Conservation (phyloP, 2,888 invertebrate species). For the Zygaena filipendulae region DNA sequence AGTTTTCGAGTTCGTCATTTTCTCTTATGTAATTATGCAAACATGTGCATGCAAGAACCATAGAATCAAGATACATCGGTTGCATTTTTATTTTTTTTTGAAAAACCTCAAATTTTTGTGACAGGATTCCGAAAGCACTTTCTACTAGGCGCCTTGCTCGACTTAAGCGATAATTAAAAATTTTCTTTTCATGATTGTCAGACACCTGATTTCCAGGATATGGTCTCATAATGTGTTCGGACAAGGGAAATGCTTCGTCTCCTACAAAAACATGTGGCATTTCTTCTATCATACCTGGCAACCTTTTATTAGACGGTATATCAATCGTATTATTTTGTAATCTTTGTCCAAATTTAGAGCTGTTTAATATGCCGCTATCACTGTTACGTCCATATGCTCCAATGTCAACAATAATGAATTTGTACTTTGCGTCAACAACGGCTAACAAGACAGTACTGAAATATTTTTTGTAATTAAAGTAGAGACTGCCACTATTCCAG, state of each 20-base stretch:
- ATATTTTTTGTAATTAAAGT: constrained; percentile 16
- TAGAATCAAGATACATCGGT: constrained; percentile 11
- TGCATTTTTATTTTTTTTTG: constrained; percentile 13
- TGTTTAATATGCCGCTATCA: constrained; percentile 14
- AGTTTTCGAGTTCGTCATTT: constrained; percentile 10
- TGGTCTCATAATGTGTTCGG: too few relatives aligned
- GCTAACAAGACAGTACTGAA: constrained; percentile 16
- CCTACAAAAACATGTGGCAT: constrained; percentile 23
- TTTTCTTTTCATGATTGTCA: constrained; percentile 13
- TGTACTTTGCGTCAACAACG: constrained; percentile 14
- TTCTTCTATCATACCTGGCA: too few relatives aligned
- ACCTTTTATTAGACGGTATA: constrained; percentile 21
- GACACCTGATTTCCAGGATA: constrained; percentile 11
- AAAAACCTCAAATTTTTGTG: constrained; percentile 15
- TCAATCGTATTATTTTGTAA: constrained; percentile 14
- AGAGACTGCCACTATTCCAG: too few relatives aligned
- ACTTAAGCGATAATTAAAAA: constrained; percentile 15
- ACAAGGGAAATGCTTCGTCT: constrained; percentile 23
- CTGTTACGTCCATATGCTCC: constrained; percentile 13
- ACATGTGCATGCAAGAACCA: constrained; percentile 14
- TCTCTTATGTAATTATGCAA: constrained; percentile 15
- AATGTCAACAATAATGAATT: constrained; percentile 15
- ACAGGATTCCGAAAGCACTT: constrained; percentile 14
- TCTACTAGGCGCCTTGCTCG: constrained; percentile 15
- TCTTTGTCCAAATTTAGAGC: constrained; percentile 13